Conservation (phyloP, 2,888 invertebrate species). For the Salticus scenicus region DNA sequence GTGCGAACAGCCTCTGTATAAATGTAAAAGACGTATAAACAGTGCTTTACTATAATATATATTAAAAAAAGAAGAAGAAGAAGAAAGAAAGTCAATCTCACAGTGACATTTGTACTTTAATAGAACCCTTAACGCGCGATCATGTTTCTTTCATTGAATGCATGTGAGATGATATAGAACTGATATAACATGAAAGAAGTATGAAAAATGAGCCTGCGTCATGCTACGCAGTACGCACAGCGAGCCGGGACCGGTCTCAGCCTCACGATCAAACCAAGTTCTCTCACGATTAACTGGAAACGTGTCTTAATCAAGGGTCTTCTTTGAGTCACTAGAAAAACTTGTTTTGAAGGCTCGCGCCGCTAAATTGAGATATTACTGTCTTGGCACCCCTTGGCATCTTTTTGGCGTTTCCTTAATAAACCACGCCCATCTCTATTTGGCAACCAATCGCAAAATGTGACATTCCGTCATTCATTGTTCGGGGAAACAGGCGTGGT, state of each 20-base stretch:
- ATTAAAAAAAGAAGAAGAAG: neutral
- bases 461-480: constrained; percentile 21
- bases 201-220: constrained; percentile 3
- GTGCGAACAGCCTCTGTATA: too few species aligned
- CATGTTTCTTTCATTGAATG: constrained; percentile 9
- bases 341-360: constrained; percentile 40
- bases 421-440: constrained; percentile 30
- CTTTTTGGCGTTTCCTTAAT: constrained; percentile 17
- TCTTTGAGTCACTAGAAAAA: constrained; percentile 16
- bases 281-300: neutral
- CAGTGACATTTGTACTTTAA: neutral
- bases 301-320: constrained; percentile 11
- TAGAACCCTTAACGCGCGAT: neutral
- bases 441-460: constrained; percentile 28
- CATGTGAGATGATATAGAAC: neutral
- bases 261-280: constrained; percentile 3
- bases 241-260: neutral
- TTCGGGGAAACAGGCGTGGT: constrained; percentile 64
- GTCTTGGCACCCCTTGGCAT: constrained; percentile 24
- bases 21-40: too few species aligned
- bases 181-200: neutral
- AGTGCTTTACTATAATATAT: too few species aligned
- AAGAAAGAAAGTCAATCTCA: neutral
- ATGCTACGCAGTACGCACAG: constrained; percentile 1
- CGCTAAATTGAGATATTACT: constrained; percentile 49